Evolutionary conservation across 1,140 invertebrate genomes (phyloP).

Genomic region (Alviniconcha marisindica): DNA sequence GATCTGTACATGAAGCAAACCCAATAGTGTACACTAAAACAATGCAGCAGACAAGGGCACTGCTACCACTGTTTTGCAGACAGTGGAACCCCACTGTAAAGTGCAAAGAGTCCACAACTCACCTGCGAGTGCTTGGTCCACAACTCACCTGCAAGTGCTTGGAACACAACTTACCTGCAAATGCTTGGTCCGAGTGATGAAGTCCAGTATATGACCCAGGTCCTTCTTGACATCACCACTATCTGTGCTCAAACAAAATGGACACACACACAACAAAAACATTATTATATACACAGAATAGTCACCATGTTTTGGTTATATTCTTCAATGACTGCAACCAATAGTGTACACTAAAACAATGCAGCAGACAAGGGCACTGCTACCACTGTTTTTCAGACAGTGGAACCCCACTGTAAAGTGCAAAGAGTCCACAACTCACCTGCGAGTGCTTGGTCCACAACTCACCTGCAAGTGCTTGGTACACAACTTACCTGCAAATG

Average conservation of each 20-base stretch:
- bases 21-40: too few species aligned
- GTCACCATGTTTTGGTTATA: too few species aligned
- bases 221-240: slow-evolving; percentile 83
- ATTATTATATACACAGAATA: neutral
- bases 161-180: slow-evolving; percentile 72
- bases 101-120: neutral
- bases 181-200: slow-evolving; percentile 85
- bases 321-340: too few species aligned
- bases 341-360: neutral
- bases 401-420: too few species aligned
- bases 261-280: neutral
- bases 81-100: too few species aligned
- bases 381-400: neutral
- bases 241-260: slow-evolving; percentile 77
- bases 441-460: too few species aligned
- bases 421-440: neutral
- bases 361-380: neutral
- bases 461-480: neutral
- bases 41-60: neutral
- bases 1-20: neutral
- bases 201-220: slow-evolving; percentile 93
- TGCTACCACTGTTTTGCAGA: neutral
- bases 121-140: too few species aligned
- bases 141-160: neutral
- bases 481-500: slow-evolving; percentile 71